Evolutionary conservation across 2,888 invertebrate genomes (phyloP).

Genomic region (Apocheima hispidaria): DNA sequence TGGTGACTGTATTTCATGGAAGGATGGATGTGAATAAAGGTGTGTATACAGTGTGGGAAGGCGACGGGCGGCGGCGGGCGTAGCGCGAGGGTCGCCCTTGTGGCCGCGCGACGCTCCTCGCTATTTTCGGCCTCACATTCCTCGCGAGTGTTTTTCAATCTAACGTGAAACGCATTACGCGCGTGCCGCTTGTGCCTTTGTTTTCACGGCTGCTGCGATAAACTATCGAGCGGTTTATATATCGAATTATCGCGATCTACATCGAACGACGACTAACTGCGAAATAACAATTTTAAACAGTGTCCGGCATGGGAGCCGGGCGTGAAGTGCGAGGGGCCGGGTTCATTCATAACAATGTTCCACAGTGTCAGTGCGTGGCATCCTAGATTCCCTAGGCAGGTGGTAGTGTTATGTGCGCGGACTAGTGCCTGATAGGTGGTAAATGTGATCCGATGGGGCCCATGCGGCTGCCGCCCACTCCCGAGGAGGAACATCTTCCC

Average conservation of each 20-base stretch:
- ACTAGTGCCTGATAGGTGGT: conserved; percentile 68
- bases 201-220: conserved; percentile 64
- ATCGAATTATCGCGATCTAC: conserved; percentile 54
- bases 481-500: conserved; percentile 74
- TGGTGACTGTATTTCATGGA: conserved; percentile 67
- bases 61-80: conserved; percentile 54
- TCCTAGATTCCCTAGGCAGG: conserved; percentile 49
- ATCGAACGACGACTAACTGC: conserved; percentile 50
- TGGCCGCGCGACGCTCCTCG: conserved; percentile 79
- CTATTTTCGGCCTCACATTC: conserved; percentile 85
- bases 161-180: conserved; percentile 83
- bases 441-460: conserved; percentile 72
- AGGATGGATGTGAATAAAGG: conserved; percentile 80
- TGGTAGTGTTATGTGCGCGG: conserved; percentile 60
- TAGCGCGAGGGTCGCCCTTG: conserved; percentile 81
- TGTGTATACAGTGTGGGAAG: conserved; percentile 60
- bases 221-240: conserved; percentile 55
- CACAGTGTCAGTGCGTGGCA: conserved; percentile 61
- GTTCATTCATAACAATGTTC: conserved; percentile 60
- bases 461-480: conserved; percentile 76
- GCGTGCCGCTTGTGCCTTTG: conserved; percentile 79
- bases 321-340: conserved; percentile 49
- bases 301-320: conserved; percentile 34
- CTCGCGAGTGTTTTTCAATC: conserved; percentile 84
- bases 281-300: conserved; percentile 48